Evolutionary conservation across 2,797 vertebrate genomes (phyloP).

Genomic region (Limnodromus scolopaceus): DNA sequence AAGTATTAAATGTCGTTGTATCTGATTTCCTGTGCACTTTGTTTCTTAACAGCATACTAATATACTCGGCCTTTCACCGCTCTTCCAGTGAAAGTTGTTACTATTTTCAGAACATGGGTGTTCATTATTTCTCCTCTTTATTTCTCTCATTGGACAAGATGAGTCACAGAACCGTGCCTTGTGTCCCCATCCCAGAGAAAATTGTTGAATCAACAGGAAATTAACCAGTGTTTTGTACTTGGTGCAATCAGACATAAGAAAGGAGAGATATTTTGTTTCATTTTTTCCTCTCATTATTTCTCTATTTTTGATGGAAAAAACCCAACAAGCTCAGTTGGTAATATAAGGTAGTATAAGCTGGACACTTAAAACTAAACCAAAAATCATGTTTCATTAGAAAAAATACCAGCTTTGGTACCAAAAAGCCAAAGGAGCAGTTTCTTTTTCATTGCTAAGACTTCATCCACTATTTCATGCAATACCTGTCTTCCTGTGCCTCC

Average conservation of each 20-base stretch:
- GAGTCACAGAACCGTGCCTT: background rate
- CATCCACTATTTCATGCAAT: background rate
- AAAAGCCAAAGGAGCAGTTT: background rate
- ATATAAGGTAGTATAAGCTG: background rate
- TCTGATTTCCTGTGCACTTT: background rate
- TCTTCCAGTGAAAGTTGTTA: background rate
- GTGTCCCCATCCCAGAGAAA: background rate
- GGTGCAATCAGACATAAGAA: background rate
- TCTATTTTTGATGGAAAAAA: background rate
- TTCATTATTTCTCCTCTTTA: background rate
- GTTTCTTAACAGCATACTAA: background rate
- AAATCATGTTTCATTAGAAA: background rate
- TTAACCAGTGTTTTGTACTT: background rate
- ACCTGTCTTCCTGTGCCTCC: background rate
- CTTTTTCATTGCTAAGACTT: background rate
- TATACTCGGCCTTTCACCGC: background rate
- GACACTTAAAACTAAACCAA: background rate
- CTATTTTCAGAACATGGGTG: background rate
- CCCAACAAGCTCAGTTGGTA: background rate
- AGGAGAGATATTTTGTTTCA: background rate
- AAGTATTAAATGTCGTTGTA: background rate
- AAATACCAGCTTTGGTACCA: background rate
- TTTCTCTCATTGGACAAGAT: background rate
- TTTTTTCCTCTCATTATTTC: background rate
- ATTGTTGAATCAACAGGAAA: background rate